Percentiles rank a stretch among this genome's conserved stretches.
phyloP scores from a whole-genome alignment of 2,113 vertebrate species.

The Calypte anna region DNA sequence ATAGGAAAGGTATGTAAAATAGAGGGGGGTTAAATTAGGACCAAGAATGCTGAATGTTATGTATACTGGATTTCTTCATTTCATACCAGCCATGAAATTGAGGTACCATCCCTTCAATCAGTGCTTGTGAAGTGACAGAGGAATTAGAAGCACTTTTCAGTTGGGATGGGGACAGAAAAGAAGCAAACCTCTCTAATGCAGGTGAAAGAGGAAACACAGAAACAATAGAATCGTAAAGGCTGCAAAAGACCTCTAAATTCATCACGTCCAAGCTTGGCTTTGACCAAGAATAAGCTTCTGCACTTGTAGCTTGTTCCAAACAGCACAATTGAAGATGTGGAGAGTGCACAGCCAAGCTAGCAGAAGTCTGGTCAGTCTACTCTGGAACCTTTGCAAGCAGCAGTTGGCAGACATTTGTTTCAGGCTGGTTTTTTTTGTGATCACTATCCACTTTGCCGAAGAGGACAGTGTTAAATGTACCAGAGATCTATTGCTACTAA shows the following conservation, averaged over 20 bases:
- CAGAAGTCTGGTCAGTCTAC: background rate
- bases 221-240: no score
- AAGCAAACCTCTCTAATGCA: background rate
- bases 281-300: background rate
- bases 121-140: accelerated
- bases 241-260: no score
- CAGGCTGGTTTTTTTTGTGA: background rate
- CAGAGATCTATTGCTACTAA: background rate
- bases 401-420: background rate
- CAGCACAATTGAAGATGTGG: background rate
- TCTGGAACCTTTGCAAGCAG: background rate
- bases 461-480: background rate
- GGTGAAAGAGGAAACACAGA: background rate
- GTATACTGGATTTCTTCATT: background rate
- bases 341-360: background rate
- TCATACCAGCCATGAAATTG: background rate
- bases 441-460: background rate
- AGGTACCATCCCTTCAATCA: background rate
- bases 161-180: background rate
- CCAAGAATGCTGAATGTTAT: background rate
- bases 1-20: background rate
- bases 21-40: background rate
- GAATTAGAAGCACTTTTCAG: background rate
- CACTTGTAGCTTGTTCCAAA: background rate
- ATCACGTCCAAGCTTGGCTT: background rate